A percentile compares a stretch with the other conserved stretches of the same genome.
These are phyloP conservation scores for Pseudopodoces humilis DNA, from an alignment of 2,113 vertebrate species.

Conservation along the genomic window DNA sequence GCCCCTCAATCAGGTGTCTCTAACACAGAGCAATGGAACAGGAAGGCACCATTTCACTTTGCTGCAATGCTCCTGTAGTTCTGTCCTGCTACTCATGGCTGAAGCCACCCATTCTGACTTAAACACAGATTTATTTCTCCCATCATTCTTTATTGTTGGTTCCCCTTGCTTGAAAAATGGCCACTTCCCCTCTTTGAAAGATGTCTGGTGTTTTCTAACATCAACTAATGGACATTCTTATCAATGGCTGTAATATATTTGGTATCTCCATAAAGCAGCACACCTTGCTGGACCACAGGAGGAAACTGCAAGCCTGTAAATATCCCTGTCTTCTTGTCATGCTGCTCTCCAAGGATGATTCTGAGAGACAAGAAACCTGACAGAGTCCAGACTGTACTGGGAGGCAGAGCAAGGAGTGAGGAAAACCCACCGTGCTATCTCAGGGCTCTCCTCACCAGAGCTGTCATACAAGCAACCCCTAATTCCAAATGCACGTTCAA, in stretches of 20 bases:
- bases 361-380: background rate
- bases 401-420: fast-evolving
- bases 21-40: background rate
- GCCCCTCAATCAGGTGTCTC: background rate
- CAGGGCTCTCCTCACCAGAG: background rate
- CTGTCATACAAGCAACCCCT: background rate
- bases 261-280: background rate
- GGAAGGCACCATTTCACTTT: background rate
- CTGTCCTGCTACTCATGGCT: background rate
- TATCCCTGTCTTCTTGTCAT: background rate
- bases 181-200: background rate
- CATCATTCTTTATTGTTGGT: background rate
- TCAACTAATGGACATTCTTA: background rate
- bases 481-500: background rate
- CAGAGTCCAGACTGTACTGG: background rate
- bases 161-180: background rate
- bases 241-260: background rate
- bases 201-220: background rate
- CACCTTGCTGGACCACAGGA: background rate
- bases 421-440: background rate
- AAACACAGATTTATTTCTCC: background rate
- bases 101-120: background rate
- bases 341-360: background rate
- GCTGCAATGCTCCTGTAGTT: background rate
- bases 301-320: background rate